Conservation (phyloP, 2,797 vertebrate species). For the Natrix natrix region DNA sequence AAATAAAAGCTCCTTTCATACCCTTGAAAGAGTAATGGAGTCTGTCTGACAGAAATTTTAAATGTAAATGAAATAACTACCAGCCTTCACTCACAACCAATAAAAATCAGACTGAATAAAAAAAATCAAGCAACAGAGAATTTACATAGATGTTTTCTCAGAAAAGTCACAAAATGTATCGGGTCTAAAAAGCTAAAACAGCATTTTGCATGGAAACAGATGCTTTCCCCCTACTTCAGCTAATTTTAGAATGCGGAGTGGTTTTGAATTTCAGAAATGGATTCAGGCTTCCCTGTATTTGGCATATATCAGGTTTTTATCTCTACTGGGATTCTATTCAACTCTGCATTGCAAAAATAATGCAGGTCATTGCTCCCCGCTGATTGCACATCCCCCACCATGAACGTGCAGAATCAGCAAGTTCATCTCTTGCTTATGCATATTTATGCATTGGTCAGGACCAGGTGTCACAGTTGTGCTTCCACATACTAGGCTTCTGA, state of each 20-base stretch:
- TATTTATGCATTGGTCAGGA: slow-evolving; percentile 52
- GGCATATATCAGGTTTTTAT: slow-evolving; percentile 20
- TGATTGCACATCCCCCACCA: slow-evolving; percentile 38
- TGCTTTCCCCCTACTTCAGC: slow-evolving; percentile 25
- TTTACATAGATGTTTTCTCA: slow-evolving; percentile 41
- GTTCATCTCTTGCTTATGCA: slow-evolving; percentile 43
- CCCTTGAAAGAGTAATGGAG: neutral
- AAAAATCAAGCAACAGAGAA: neutral
- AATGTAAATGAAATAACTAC: neutral
- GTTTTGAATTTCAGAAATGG: slow-evolving; percentile 29
- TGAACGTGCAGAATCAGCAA: slow-evolving; percentile 56
- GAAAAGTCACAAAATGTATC: slow-evolving; percentile 11
- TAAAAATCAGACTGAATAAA: slow-evolving; percentile 2
- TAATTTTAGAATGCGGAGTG: slow-evolving; percentile 37
- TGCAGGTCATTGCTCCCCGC: slow-evolving; percentile 50
- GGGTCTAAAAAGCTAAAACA: slow-evolving; percentile 11
- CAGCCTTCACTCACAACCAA: slow-evolving; percentile 7
- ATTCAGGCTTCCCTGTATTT: slow-evolving; percentile 22
- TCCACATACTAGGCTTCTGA: slow-evolving; percentile 33
- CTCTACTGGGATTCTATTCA: slow-evolving; percentile 37
- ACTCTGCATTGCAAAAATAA: slow-evolving; percentile 26
- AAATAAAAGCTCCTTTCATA: slow-evolving; percentile 53
- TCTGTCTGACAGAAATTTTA: slow-evolving; percentile 12
- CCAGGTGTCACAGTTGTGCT: slow-evolving; percentile 59
- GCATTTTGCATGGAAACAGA: slow-evolving; percentile 34